These are phyloP conservation scores for Aphis gossypii DNA, from an alignment of 1,140 invertebrate species.

Conservation along the genomic window DNA sequence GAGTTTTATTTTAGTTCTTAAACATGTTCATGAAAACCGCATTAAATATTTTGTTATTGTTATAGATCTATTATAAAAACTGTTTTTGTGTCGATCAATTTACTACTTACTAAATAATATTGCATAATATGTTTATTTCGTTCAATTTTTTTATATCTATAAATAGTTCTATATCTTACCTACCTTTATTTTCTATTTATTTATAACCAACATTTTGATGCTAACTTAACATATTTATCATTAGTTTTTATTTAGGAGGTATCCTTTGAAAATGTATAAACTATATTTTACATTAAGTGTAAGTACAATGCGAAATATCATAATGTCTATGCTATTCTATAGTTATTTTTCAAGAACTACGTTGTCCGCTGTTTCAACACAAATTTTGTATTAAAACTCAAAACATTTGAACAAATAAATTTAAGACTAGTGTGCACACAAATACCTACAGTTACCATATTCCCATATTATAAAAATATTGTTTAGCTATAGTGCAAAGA, in stretches of 20 bases:
- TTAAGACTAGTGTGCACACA: no score
- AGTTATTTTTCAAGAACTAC: neutral
- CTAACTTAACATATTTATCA: neutral
- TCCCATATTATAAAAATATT: no score
- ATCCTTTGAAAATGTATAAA: neutral
- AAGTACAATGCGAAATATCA: neutral
- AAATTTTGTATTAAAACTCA: neutral
- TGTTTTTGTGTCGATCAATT: neutral
- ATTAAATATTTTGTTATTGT: neutral
- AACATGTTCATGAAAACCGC: neutral
- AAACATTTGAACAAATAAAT: neutral
- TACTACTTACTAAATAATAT: neutral
- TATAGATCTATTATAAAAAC: neutral
- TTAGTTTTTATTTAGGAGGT: neutral
- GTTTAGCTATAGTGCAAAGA: no score
- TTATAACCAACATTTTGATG: neutral
- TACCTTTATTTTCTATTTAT: neutral
- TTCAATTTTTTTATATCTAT: neutral
- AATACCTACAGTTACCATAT: no score
- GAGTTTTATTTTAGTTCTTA: neutral
- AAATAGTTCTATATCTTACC: neutral
- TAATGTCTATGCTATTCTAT: neutral
- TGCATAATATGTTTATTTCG: no score
- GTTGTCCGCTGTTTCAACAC: neutral
- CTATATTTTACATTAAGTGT: neutral